Conservation (phyloP, 1,140 invertebrate genomes). For the Carposina sasakii region DNA sequence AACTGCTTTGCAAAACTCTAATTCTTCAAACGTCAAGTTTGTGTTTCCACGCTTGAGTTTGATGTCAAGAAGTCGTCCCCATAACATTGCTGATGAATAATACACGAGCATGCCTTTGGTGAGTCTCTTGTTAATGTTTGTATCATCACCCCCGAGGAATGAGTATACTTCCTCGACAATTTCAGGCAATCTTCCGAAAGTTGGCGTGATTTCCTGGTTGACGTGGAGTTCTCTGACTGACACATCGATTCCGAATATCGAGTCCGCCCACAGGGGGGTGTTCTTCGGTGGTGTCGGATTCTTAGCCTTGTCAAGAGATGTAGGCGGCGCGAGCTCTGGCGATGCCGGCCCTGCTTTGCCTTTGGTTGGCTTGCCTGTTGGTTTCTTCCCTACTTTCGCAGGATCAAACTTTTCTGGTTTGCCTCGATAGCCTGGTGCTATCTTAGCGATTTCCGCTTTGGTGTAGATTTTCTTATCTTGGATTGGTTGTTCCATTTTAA, state of each 20-base stretch:
- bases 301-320: constrained; percentile 10
- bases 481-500: too few relatives aligned
- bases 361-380: background rate
- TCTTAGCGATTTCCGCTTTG: constrained; percentile 22
- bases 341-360: background rate
- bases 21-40: too few relatives aligned
- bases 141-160: constrained; percentile 8
- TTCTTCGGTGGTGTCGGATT: constrained; percentile 16
- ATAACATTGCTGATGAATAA: too few relatives aligned
- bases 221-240: constrained; percentile 13
- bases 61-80: too few relatives aligned
- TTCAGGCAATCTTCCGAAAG: constrained; percentile 9
- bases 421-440: constrained; percentile 23
- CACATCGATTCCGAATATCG: constrained; percentile 13
- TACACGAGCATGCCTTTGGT: too few relatives aligned
- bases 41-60: too few relatives aligned
- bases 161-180: constrained; percentile 17
- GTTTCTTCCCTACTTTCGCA: constrained; percentile 20
- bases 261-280: constrained; percentile 11
- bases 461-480: constrained; percentile 10
- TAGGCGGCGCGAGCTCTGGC: constrained; percentile 6
- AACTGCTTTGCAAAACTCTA: too few relatives aligned
- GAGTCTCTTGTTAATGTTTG: constrained; percentile 16
- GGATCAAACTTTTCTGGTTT: constrained; percentile 29
- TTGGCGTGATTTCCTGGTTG: constrained; percentile 12